phyloP scores from a whole-genome alignment of 2,888 invertebrate species.

The Acleris cristana region DNA sequence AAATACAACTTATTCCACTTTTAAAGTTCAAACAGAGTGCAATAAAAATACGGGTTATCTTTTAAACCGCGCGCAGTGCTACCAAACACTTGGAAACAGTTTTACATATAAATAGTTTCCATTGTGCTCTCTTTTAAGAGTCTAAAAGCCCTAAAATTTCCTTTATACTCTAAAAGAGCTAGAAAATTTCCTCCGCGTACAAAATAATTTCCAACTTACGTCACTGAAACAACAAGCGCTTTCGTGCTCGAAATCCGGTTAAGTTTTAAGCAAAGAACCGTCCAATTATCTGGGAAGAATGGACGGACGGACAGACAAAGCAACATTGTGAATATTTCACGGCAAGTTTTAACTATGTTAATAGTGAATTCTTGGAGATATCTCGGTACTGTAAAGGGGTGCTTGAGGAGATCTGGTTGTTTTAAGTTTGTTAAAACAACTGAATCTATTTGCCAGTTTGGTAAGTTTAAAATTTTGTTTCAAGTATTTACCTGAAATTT shows the following conservation, averaged over 20 bases:
- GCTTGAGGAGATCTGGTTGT: constrained; percentile 2
- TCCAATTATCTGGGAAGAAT: constrained; percentile 50
- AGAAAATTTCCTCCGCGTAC: constrained; percentile 10
- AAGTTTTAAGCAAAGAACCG: constrained; percentile 44
- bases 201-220: constrained; percentile 29
- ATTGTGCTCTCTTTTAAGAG: background rate
- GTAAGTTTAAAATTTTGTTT: background rate
- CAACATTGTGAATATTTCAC: constrained; percentile 41
- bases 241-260: constrained; percentile 39
- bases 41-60: no score
- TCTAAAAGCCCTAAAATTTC: constrained; percentile 2
- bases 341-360: constrained; percentile 57
- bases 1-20: no score
- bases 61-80: no score
- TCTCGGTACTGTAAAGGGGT: constrained; percentile 38
- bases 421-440: background rate
- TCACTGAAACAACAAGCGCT: constrained; percentile 16
- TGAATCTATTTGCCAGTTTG: background rate
- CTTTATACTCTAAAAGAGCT: background rate
- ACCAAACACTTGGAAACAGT: no score
- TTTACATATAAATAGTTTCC: no score
- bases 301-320: constrained; percentile 52
- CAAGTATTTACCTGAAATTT: background rate
- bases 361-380: constrained; percentile 13
- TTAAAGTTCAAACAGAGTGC: no score